These are phyloP conservation scores for Aix galericulata DNA, from an alignment of 2,113 vertebrate genomes.

Conservation along the genomic window DNA sequence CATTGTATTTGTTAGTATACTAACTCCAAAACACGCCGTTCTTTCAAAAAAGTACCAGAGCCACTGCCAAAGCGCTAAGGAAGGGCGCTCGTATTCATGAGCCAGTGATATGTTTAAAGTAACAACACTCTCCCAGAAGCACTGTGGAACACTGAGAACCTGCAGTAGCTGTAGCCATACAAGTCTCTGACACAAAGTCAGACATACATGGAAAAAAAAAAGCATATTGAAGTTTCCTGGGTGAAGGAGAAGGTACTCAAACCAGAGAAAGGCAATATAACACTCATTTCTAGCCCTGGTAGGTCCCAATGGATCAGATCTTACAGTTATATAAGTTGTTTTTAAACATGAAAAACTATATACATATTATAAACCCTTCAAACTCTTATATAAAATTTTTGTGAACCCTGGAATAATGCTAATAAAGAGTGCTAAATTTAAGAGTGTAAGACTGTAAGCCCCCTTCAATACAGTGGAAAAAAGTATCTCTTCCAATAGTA, in stretches of 20 bases:
- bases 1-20: neutral
- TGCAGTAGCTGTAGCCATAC: neutral
- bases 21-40: neutral
- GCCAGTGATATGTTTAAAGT: neutral
- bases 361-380: neutral
- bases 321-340: neutral
- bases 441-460: neutral
- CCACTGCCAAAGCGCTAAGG: neutral
- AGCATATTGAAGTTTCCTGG: neutral
- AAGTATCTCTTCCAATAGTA: neutral
- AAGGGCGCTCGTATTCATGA: neutral
- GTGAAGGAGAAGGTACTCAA: neutral
- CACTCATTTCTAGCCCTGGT: neutral
- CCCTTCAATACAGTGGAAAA: neutral
- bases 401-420: neutral
- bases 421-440: neutral
- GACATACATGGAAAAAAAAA: neutral
- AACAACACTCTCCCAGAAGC: neutral
- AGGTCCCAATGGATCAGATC: neutral
- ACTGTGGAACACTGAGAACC: slow-evolving; percentile 7
- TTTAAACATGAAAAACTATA: neutral
- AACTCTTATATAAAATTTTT: neutral
- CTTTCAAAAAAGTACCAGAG: neutral
- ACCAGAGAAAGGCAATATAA: neutral
- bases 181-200: neutral